Evolutionary conservation across 2,113 vertebrate species (phyloP).

Genomic region (Silurus asotus): DNA sequence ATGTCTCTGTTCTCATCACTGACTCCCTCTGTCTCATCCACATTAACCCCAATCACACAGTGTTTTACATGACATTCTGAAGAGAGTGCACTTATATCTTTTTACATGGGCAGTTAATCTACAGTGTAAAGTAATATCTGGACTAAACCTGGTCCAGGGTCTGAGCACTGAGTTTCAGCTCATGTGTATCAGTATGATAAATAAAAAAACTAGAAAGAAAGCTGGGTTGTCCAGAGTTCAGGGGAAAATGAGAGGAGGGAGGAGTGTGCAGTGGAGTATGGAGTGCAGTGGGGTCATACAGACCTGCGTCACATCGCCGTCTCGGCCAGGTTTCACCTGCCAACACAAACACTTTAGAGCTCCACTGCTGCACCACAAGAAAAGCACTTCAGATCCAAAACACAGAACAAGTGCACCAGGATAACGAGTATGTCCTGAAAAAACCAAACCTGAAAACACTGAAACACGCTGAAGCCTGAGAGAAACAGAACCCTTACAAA

Average conservation of each 20-base stretch:
- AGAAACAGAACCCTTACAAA: background rate
- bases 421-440: slow-evolving; percentile 12
- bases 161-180: background rate
- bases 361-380: slow-evolving; percentile 61
- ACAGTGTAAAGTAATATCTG: background rate
- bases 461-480: background rate
- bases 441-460: background rate
- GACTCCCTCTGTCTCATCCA: no score
- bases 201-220: slow-evolving; percentile 14
- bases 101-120: background rate
- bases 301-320: slow-evolving; percentile 73
- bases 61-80: background rate
- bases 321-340: slow-evolving; percentile 67
- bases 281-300: slow-evolving; percentile 42
- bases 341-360: slow-evolving; percentile 76
- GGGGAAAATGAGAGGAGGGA: slow-evolving; percentile 24
- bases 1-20: no score
- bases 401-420: slow-evolving; percentile 44
- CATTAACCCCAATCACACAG: background rate
- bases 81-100: background rate
- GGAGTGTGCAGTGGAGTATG: slow-evolving; percentile 5
- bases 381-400: slow-evolving; percentile 46
- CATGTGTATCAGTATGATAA: slow-evolving; percentile 56
- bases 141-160: background rate
- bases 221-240: slow-evolving; percentile 32